Percentiles rank a stretch among this genome's conserved stretches.
Conservation (phyloP, 2,888 invertebrate species). For the Acleris emargana region DNA sequence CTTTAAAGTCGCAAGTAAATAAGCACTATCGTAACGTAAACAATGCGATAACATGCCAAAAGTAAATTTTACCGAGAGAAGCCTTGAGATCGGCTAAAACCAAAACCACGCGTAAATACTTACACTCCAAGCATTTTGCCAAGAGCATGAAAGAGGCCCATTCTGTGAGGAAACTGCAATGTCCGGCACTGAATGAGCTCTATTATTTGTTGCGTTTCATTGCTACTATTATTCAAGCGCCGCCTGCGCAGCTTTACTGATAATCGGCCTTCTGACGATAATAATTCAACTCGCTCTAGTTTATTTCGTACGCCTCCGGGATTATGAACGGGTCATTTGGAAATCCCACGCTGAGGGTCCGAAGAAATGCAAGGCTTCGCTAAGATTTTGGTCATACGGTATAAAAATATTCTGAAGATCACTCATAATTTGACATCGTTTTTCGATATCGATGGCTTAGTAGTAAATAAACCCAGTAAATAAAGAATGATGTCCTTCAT, state of each 20-base stretch:
- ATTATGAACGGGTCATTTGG: slow-evolving; percentile 50
- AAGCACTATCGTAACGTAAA: no score
- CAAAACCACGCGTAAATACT: no score
- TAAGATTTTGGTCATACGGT: background rate
- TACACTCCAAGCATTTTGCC: no score
- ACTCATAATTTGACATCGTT: no score
- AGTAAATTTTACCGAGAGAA: no score
- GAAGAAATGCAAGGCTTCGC: slow-evolving; percentile 3
- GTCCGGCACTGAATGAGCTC: slow-evolving; percentile 36
- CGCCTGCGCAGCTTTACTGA: slow-evolving; percentile 53
- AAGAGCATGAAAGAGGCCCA: no score
- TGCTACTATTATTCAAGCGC: slow-evolving; percentile 53
- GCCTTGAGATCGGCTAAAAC: no score
- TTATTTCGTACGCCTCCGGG: slow-evolving; percentile 54
- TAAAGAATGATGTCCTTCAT: no score
- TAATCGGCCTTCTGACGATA: slow-evolving; percentile 57
- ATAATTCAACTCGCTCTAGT: slow-evolving; percentile 52
- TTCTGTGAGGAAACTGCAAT: background rate
- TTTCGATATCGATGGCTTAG: no score
- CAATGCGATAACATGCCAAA: no score
- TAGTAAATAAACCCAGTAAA: no score
- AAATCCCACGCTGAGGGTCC: slow-evolving; percentile 47
- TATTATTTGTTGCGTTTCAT: slow-evolving; percentile 48
- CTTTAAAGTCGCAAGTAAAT: no score
- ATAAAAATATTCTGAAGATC: background rate